Percentiles rank a stretch among this genome's conserved stretches.
phyloP scores from a whole-genome alignment of 1,140 invertebrate species.

The Penaeus chinensis region DNA sequence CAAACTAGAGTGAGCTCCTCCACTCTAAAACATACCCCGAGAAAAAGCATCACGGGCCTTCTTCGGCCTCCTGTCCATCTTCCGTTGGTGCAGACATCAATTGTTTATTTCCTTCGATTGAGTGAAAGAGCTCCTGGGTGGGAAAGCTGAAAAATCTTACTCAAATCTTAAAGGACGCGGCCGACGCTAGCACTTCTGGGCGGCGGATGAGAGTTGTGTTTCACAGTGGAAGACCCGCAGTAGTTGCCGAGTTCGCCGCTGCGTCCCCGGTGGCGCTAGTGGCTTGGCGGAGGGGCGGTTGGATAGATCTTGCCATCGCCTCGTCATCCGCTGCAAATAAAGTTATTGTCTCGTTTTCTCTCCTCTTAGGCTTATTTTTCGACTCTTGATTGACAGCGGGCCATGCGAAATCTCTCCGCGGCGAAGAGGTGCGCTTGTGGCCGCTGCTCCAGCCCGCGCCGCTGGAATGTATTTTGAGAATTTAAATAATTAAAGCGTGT shows the following conservation, averaged over 20 bases:
- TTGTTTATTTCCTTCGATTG: no score
- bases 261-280: constrained; percentile 26
- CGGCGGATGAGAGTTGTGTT: background rate
- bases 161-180: constrained; percentile 2
- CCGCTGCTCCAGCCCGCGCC: no score
- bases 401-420: background rate
- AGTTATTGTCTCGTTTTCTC: background rate
- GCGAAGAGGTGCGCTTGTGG: background rate
- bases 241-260: constrained; percentile 34
- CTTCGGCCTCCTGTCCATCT: no score
- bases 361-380: constrained; percentile 4
- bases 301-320: constrained; percentile 36
- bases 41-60: no score
- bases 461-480: constrained; percentile 1
- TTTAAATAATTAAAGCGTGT: constrained; percentile 43
- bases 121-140: no score
- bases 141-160: background rate
- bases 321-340: constrained; percentile 5
- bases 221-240: constrained; percentile 37
- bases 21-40: no score
- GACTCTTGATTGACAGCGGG: background rate
- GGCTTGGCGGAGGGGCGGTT: constrained; percentile 24
- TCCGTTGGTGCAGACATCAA: no score
- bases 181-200: background rate
- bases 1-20: no score